These are phyloP conservation scores for Syrphus vitripennis DNA, from an alignment of 2,888 invertebrate genomes.

Conservation along the genomic window DNA sequence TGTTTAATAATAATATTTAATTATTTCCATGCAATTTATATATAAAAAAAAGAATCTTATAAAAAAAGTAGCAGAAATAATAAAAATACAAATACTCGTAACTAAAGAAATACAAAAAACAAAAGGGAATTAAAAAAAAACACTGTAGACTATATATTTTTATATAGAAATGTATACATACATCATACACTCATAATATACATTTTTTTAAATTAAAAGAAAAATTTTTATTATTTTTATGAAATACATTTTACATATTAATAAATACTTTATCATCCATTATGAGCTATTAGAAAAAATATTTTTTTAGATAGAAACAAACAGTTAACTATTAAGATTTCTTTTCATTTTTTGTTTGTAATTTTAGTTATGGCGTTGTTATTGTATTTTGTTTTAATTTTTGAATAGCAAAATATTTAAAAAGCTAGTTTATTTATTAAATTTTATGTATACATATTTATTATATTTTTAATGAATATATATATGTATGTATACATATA, in stretches of 20 bases:
- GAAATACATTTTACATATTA: slow-evolving; percentile 60
- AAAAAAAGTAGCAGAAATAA: slow-evolving; percentile 41
- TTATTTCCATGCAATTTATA: slow-evolving; percentile 56
- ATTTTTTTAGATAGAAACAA: slow-evolving; percentile 24
- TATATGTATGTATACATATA: slow-evolving; percentile 4
- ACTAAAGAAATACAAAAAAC: slow-evolving; percentile 9
- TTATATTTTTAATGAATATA: slow-evolving; percentile 27
- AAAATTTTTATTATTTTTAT: slow-evolving; percentile 22
- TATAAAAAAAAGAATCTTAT: slow-evolving; percentile 33
- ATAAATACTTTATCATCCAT: slow-evolving; percentile 66
- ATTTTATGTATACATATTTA: slow-evolving; percentile 35
- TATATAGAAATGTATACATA: slow-evolving; percentile 28
- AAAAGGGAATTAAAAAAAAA: slow-evolving; percentile 10
- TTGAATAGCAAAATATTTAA: slow-evolving; percentile 68
- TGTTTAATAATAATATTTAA: slow-evolving; percentile 37
- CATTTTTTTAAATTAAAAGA: not conserved
- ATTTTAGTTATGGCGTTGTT: slow-evolving; percentile 65
- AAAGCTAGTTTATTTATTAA: slow-evolving; percentile 64
- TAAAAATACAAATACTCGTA: slow-evolving; percentile 9
- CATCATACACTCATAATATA: not conserved
- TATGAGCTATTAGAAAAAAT: slow-evolving; percentile 52
- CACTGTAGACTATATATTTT: slow-evolving; percentile 26
- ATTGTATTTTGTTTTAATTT: slow-evolving; percentile 29
- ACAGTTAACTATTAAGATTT: slow-evolving; percentile 12
- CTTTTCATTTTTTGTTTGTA: slow-evolving; percentile 27